Evolutionary conservation across 1,140 invertebrate genomes (phyloP).

Genomic region (Trichoplusia ni): DNA sequence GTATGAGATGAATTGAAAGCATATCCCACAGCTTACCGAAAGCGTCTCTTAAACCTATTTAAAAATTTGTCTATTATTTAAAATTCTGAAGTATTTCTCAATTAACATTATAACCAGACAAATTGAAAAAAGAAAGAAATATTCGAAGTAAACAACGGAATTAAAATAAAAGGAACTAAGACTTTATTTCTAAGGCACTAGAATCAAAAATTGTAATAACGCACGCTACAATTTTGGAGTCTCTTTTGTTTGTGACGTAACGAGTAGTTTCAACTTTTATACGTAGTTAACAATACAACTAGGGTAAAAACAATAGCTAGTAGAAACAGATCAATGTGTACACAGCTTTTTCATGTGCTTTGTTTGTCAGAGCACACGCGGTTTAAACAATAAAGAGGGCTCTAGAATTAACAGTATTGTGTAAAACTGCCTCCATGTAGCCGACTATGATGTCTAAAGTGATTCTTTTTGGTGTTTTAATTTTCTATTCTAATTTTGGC

Average conservation of each 20-base stretch:
- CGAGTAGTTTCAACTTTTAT: not conserved
- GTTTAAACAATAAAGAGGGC: conserved; percentile 38
- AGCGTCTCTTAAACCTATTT: too few relatives aligned
- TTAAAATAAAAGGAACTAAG: not conserved
- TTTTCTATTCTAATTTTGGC: conserved; percentile 30
- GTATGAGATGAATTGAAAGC: too few relatives aligned
- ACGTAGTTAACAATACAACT: conserved; percentile 7
- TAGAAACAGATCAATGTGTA: too few relatives aligned
- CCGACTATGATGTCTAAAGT: conserved; percentile 36
- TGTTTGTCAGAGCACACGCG: conserved; percentile 32
- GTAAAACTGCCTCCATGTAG: conserved; percentile 35
- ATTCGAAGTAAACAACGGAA: not conserved
- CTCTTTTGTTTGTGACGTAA: conserved; percentile 7
- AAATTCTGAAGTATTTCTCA: too few relatives aligned
- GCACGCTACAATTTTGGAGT: not conserved
- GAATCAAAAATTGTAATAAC: not conserved
- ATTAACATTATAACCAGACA: too few relatives aligned
- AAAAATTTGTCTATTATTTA: too few relatives aligned
- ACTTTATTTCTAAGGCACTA: not conserved
- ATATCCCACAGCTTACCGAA: too few relatives aligned
- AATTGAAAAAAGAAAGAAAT: not conserved
- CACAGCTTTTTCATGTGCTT: conserved; percentile 39
- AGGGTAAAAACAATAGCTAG: conserved; percentile 28
- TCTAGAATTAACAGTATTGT: conserved; percentile 39
- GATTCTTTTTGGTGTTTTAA: conserved; percentile 35